Percentiles rank a stretch among this genome's conserved stretches.
These are phyloP conservation scores for Opisthograptis luteolata DNA, from an alignment of 2,888 invertebrate species.

Conservation along the genomic window DNA sequence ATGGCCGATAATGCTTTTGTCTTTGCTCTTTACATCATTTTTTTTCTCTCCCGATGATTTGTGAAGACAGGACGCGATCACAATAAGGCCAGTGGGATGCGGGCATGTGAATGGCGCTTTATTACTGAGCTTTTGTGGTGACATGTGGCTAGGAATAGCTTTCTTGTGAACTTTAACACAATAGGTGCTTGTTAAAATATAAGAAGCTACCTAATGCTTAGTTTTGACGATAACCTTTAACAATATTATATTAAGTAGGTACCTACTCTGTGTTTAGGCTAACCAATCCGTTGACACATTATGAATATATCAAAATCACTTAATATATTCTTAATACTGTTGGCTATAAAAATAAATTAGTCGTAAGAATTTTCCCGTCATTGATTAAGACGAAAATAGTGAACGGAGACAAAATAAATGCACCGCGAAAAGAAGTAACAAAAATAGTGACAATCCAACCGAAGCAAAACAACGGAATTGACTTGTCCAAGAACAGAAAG, in stretches of 20 bases:
- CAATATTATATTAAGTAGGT: no score
- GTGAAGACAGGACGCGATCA: slow-evolving; percentile 77
- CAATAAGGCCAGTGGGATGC: slow-evolving; percentile 77
- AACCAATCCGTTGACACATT: not conserved
- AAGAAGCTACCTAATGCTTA: not conserved
- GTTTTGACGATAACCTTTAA: not conserved
- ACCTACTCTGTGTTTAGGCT: not conserved
- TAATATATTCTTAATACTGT: not conserved
- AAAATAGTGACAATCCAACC: slow-evolving; percentile 48
- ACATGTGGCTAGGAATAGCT: slow-evolving; percentile 43
- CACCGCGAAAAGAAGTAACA: slow-evolving; percentile 42
- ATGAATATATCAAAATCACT: no score
- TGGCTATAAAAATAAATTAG: no score
- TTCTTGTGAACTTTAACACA: slow-evolving; percentile 6
- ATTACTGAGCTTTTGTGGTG: slow-evolving; percentile 67
- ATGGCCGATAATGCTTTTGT: slow-evolving; percentile 69
- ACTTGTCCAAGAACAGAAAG: slow-evolving; percentile 39
- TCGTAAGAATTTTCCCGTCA: no score
- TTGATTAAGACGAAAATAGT: slow-evolving; percentile 27
- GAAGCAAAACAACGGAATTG: slow-evolving; percentile 50
- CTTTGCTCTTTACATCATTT: slow-evolving; percentile 62
- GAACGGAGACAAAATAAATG: slow-evolving; percentile 51
- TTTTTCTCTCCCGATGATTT: slow-evolving; percentile 70
- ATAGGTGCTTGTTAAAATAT: not conserved
- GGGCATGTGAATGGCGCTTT: slow-evolving; percentile 75